Percentiles rank a stretch among this genome's conserved stretches.
Conservation (phyloP, 2,797 vertebrate genomes). For the Peromyscus nudipes region DNA sequence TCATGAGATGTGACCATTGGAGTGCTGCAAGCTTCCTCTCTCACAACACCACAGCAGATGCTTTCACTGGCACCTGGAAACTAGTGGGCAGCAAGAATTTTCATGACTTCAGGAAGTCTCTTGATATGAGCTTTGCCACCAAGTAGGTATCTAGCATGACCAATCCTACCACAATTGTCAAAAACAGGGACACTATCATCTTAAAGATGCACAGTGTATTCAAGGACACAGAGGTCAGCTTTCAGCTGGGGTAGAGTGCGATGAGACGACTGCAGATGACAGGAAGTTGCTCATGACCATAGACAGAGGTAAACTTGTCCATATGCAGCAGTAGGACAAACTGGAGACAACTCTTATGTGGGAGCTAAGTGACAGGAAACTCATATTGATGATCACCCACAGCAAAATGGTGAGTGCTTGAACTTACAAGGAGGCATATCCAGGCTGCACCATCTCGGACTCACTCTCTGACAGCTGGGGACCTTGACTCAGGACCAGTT, state of each 20-base stretch:
- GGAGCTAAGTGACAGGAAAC: neutral
- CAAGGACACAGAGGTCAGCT: neutral
- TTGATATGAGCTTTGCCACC: constrained; percentile 86
- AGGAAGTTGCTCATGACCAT: neutral
- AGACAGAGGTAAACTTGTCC: neutral
- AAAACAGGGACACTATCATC: neutral
- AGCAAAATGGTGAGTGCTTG: neutral
- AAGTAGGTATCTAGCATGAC: neutral
- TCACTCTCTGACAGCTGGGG: neutral
- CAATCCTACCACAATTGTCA: too few species aligned
- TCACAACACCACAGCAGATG: constrained; percentile 89
- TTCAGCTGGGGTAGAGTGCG: neutral
- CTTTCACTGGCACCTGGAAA: constrained; percentile 93
- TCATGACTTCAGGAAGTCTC: constrained; percentile 94
- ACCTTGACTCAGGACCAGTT: neutral
- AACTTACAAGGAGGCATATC: neutral
- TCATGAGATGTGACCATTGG: neutral
- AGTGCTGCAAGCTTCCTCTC: neutral
- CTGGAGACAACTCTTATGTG: neutral
- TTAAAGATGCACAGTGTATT: neutral
- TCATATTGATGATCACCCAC: neutral
- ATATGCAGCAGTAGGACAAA: neutral
- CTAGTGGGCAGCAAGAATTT: constrained; percentile 93
- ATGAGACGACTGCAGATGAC: neutral
- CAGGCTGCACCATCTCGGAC: neutral